Evolutionary conservation across 1,140 invertebrate species (phyloP).

Genomic region (Neoseiulus cucumeris): DNA sequence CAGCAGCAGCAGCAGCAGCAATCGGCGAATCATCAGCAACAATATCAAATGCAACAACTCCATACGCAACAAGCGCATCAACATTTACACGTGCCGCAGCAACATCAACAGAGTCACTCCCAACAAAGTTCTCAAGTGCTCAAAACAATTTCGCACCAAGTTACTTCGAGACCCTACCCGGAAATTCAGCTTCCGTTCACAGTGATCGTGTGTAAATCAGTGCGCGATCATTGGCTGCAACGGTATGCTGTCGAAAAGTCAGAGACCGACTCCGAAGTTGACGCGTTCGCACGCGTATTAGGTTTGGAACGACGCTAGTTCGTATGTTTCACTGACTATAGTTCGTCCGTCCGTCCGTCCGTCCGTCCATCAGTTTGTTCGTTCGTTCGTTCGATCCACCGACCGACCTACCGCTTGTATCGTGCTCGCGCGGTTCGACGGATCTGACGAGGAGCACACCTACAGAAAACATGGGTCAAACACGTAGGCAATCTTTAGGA

Average conservation of each 20-base stretch:
- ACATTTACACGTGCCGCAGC: neutral
- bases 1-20: neutral
- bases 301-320: neutral
- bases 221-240: conserved; percentile 2
- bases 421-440: too few relatives aligned
- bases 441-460: too few relatives aligned
- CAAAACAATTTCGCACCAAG: conserved; percentile 9
- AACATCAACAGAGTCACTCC: neutral
- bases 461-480: too few relatives aligned
- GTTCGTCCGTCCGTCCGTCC: neutral
- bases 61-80: neutral
- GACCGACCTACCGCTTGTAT: neutral
- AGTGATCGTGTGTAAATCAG: conserved; percentile 7
- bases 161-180: neutral
- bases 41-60: neutral
- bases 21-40: neutral
- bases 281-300: neutral
- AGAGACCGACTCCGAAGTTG: neutral
- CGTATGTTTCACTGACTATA: neutral
- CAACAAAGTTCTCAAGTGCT: neutral
- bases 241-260: neutral
- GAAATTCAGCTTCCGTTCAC: conserved; percentile 7
- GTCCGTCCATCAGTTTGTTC: neutral
- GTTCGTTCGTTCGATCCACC: neutral
- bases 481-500: too few relatives aligned